phyloP scores from a whole-genome alignment of 30 jellyfish, hydroid and myxozoan species.

The Hydractinia echinata region DNA sequence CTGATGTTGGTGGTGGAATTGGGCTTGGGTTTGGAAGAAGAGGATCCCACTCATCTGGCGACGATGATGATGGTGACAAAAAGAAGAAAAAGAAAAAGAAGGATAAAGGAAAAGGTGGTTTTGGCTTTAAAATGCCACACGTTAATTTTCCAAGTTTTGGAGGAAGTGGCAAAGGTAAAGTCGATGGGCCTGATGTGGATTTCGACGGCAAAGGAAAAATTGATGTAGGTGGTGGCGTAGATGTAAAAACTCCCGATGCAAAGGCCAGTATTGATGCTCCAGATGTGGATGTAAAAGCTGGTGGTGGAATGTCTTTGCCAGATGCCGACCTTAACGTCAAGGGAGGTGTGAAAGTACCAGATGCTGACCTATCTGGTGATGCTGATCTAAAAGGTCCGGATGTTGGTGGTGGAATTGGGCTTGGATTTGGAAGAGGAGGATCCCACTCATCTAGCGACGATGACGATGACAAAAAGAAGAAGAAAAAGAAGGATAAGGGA shows the following conservation, averaged over 20 bases:
- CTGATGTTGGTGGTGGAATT: slow-evolving; percentile 29
- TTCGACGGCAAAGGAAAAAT: neutral
- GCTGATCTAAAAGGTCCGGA: slow-evolving; percentile 24
- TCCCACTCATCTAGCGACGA: neutral
- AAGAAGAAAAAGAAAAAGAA: slow-evolving; percentile 17
- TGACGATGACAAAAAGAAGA: neutral
- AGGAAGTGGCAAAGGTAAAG: slow-evolving; percentile 30
- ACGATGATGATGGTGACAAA: slow-evolving; percentile 28
- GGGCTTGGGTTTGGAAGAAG: slow-evolving; percentile 14
- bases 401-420: slow-evolving; percentile 22
- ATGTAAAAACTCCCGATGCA: slow-evolving; percentile 19
- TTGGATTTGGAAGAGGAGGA: neutral
- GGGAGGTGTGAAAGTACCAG: neutral
- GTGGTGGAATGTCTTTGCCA: slow-evolving; percentile 1
- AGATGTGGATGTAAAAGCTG: slow-evolving; percentile 21
- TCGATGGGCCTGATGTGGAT: slow-evolving; percentile 36
- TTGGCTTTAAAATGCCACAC: slow-evolving; percentile 16
- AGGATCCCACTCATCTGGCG: neutral
- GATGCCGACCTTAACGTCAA: slow-evolving; percentile 10
- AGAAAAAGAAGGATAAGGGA: slow-evolving; percentile 7
- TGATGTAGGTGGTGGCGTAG: slow-evolving; percentile 7
- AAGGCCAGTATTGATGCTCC: slow-evolving; percentile 21
- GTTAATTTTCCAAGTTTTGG: slow-evolving; percentile 21
- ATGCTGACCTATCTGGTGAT: slow-evolving; percentile 23
- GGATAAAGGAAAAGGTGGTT: slow-evolving; percentile 19